Evolutionary conservation across 2,113 vertebrate genomes (phyloP), one percentile per base, ranked within the genome.

Genomic region (Catharus fuscescens): DNA sequence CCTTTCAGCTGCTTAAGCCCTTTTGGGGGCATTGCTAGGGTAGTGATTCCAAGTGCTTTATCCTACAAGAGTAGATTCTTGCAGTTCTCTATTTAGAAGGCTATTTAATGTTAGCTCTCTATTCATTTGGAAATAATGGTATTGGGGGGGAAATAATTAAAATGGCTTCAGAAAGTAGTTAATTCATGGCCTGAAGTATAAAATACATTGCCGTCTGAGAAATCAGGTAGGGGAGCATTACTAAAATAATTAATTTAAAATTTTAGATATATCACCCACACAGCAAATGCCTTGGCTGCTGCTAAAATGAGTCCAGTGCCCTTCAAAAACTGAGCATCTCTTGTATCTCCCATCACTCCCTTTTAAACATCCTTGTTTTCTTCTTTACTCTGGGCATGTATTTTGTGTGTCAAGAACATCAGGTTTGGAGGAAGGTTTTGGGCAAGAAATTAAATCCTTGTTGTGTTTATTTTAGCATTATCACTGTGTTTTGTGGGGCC

Each of bases 171-270:
- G 80, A 97, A 96, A 93, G 80, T 82, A 94, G 77, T 96, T 96
- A 96, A 96, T 97, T 96, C 69, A 76, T 95, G 79, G 88, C 80
- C 92, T 96, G 93, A 76, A 96, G 88, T 97, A 64, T 73, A 80
- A 91, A 95, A 96, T 86, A 56, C 84, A 70, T 74, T 76, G 76
- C 54, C 73, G 78, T 59, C 76, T 92, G 94, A 80, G 84, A 90
- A 97, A 96, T 90, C 84, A 42, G 5, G 83, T 92, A 93, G 72
- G 95, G 82, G 69, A 92, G 61, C 86, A 92, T 93, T 95, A 96
- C 80, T 90, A 92, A 96, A 96, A 96, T 94, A 97, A 96, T 96
- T 96, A 94, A 96, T 96, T 90, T 84, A 47, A 80, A 82, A 90
- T 93, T 94, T 94, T 92, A 72, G 81, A 87, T 96, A 52, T 73